Conservation (phyloP, 2,888 invertebrate genomes). For the Nemotelus nigrinus region DNA sequence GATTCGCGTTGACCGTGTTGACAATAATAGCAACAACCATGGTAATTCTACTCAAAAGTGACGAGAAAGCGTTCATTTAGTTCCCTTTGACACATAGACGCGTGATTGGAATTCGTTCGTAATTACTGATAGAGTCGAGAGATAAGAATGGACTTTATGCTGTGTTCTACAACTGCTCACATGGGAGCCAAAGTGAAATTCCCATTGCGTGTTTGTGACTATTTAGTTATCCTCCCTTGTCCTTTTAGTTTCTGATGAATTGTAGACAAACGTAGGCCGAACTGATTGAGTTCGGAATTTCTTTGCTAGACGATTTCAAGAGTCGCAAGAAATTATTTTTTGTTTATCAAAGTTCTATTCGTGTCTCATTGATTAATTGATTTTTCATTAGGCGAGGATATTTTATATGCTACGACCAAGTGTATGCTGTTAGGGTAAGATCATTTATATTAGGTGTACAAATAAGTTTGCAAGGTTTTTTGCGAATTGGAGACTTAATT, state of each 20-base stretch:
- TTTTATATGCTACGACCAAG: too few relatives aligned
- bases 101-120: slow-evolving; percentile 16
- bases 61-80: slow-evolving; percentile 6
- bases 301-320: too few relatives aligned
- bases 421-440: too few relatives aligned
- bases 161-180: not conserved
- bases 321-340: too few relatives aligned
- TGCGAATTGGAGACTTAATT: too few relatives aligned
- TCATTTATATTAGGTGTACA: too few relatives aligned
- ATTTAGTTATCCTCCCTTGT: slow-evolving; percentile 13
- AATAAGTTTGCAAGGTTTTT: too few relatives aligned
- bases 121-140: slow-evolving; percentile 20
- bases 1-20: not conserved
- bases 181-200: not conserved
- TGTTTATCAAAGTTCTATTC: too few relatives aligned
- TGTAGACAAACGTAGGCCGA: not conserved
- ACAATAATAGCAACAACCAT: not conserved
- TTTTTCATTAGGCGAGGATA: too few relatives aligned
- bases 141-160: not conserved
- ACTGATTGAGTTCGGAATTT: too few relatives aligned
- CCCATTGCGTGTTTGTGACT: slow-evolving; percentile 13
- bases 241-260: slow-evolving; percentile 10
- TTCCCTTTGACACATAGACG: slow-evolving; percentile 4
- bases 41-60: not conserved
- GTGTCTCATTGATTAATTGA: too few relatives aligned